Conservation (phyloP, 2,797 vertebrate genomes). For the Echiichthys vipera region DNA sequence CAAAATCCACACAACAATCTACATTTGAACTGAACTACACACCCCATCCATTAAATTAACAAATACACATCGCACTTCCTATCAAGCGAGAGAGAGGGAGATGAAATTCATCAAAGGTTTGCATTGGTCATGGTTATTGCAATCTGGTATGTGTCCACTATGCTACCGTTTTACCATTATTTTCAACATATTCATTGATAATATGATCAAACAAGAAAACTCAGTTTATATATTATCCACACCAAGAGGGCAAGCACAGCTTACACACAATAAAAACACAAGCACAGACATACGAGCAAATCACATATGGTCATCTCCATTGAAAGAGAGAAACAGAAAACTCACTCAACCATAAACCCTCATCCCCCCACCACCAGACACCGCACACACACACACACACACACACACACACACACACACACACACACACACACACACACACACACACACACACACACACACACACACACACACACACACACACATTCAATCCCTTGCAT, state of each 20-base stretch:
- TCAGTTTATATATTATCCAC: not conserved
- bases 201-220: not conserved
- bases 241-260: not conserved
- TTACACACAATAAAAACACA: slow-evolving; percentile 1
- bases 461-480: slow-evolving; percentile 30
- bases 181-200: not conserved
- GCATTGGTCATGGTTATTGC: not conserved
- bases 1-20: too few species aligned
- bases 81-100: not conserved
- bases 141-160: not conserved
- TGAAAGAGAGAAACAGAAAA: slow-evolving; percentile 49
- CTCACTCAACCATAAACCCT: slow-evolving; percentile 57
- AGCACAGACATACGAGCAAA: slow-evolving; percentile 25
- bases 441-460: slow-evolving; percentile 18
- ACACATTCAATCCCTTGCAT: slow-evolving; percentile 21
- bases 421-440: slow-evolving; percentile 15
- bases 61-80: not conserved
- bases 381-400: slow-evolving; percentile 24
- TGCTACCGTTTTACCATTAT: not conserved
- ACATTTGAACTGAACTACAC: not conserved
- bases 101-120: not conserved
- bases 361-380: not conserved
- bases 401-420: slow-evolving; percentile 30
- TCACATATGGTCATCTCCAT: slow-evolving; percentile 61
- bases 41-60: not conserved